Percentiles rank a stretch among this genome's conserved stretches.
Evolutionary conservation across 30 jellyfish, hydroid and myxozoan species (phyloP).

Genomic region (Chironex yamaguchii): DNA sequence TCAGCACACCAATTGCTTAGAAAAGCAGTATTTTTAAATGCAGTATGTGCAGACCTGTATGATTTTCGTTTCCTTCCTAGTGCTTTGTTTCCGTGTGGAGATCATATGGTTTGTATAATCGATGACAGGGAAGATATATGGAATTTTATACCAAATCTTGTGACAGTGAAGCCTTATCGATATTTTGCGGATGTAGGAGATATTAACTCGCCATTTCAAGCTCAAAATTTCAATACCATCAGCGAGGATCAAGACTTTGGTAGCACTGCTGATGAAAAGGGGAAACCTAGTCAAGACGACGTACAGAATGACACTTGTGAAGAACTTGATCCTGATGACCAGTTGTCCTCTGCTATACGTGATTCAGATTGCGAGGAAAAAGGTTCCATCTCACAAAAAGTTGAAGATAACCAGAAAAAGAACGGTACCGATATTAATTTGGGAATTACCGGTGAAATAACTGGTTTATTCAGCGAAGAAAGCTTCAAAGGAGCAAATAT

Average conservation of each 20-base stretch:
- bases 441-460: background rate
- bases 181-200: constrained; percentile 88
- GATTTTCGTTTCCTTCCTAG: too few species aligned
- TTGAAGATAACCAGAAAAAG: background rate
- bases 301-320: background rate
- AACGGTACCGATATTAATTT: background rate
- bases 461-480: too few species aligned
- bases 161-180: constrained; percentile 91
- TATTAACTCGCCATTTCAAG: constrained; percentile 82
- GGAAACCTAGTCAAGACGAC: background rate
- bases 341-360: background rate
- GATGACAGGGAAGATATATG: constrained; percentile 99
- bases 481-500: too few species aligned
- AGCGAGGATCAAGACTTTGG: constrained; percentile 4
- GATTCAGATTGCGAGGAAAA: background rate
- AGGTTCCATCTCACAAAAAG: constrained; percentile 7
- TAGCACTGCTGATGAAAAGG: background rate
- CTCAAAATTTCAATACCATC: constrained; percentile 30
- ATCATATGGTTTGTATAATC: constrained; percentile 97
- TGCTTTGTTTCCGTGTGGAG: constrained; percentile 97
- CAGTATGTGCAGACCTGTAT: background rate
- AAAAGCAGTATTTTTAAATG: background rate
- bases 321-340: background rate
- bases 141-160: constrained; percentile 94
- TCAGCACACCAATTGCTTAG: too few species aligned